Conservation (phyloP, 37 sponge, comb jelly and placozoan species). For the Hormiphora californensis region DNA sequence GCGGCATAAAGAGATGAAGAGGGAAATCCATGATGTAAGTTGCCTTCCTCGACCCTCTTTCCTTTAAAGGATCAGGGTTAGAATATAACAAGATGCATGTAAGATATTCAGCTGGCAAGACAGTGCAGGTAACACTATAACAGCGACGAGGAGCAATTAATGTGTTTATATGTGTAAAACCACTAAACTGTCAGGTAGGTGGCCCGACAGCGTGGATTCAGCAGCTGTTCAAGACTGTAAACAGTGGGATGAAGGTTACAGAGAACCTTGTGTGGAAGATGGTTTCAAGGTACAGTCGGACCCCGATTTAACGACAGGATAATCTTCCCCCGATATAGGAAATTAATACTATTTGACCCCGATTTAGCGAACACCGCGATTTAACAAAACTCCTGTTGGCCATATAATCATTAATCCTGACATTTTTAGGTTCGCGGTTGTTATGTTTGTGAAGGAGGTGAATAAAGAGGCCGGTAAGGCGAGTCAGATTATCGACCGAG, state of each 20-base stretch:
- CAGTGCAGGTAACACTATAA: background rate
- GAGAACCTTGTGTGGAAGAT: conserved; percentile 18
- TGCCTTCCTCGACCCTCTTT: no score
- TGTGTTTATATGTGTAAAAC: background rate
- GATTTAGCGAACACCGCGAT: no score
- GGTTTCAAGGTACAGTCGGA: no score
- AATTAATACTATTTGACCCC: no score
- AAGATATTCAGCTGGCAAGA: no score
- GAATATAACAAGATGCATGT: no score
- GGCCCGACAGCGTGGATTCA: background rate
- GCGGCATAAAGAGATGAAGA: background rate
- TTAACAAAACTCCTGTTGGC: no score
- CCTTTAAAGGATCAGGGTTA: no score
- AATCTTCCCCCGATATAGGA: no score
- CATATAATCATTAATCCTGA: no score
- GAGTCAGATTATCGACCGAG: background rate
- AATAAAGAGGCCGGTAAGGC: background rate
- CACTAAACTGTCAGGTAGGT: background rate
- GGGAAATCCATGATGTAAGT: background rate
- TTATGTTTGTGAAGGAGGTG: background rate
- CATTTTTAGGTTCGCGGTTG: background rate
- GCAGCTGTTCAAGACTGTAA: background rate
- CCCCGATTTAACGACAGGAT: no score
- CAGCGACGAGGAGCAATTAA: background rate
- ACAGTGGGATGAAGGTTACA: conserved; percentile 1